Percentiles rank a stretch among this genome's conserved stretches.
Conservation (phyloP, 2,888 invertebrate species). For the Enchytraeus crypticus region DNA sequence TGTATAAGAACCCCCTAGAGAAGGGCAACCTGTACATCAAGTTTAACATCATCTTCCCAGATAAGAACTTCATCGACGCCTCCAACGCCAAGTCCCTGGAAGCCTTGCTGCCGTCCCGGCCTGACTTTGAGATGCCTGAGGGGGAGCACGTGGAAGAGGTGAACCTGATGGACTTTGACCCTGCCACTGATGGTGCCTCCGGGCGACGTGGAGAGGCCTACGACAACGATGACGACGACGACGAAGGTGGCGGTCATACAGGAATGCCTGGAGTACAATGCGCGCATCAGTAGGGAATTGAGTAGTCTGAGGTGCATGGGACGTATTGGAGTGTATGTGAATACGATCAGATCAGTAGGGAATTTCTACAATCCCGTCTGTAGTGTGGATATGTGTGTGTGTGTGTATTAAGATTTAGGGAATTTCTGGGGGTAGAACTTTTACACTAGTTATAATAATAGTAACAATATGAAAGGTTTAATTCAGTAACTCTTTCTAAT, state of each 20-base stretch:
- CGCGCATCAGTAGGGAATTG: slow-evolving; percentile 70
- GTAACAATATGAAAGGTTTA: too few relatives aligned
- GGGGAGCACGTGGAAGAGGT: slow-evolving; percentile 80
- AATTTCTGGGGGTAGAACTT: too few relatives aligned
- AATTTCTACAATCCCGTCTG: too few relatives aligned
- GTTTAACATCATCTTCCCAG: slow-evolving; percentile 76
- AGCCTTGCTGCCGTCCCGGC: slow-evolving; percentile 64
- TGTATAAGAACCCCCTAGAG: slow-evolving; percentile 71
- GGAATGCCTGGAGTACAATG: slow-evolving; percentile 61
- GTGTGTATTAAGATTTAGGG: too few relatives aligned
- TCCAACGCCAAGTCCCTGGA: slow-evolving; percentile 63
- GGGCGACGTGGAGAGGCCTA: slow-evolving; percentile 61
- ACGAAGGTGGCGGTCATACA: slow-evolving; percentile 56
- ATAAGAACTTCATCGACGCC: slow-evolving; percentile 61
- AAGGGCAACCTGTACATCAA: slow-evolving; percentile 77
- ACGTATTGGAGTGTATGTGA: too few relatives aligned
- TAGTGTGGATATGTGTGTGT: too few relatives aligned
- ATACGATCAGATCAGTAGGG: too few relatives aligned
- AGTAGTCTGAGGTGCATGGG: too few relatives aligned
- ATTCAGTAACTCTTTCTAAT: too few relatives aligned
- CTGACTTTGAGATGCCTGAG: slow-evolving; percentile 59
- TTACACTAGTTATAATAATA: too few relatives aligned
- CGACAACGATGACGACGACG: slow-evolving; percentile 56
- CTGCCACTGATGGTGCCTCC: slow-evolving; percentile 51
- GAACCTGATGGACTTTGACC: slow-evolving; percentile 66